These are phyloP conservation scores for Amiota communis DNA, from an alignment of 2,888 invertebrate genomes.

Conservation along the genomic window DNA sequence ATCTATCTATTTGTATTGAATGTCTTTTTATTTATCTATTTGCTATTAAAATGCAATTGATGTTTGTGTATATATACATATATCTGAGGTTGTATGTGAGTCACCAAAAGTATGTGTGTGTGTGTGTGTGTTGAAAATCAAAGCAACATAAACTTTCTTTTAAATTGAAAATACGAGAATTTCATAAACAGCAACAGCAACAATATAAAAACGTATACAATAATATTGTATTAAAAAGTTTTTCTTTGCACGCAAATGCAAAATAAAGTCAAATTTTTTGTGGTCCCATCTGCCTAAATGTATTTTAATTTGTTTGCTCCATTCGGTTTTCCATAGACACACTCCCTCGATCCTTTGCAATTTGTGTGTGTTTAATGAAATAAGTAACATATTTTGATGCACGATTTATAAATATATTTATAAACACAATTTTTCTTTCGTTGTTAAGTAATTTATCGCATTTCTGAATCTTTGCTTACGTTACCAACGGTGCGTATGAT, in stretches of 20 bases:
- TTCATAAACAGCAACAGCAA: background rate
- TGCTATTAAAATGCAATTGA: constrained; percentile 65
- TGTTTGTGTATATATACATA: constrained; percentile 34
- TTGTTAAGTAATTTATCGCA: too few relatives aligned
- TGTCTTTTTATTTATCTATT: constrained; percentile 34
- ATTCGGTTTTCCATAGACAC: constrained; percentile 30
- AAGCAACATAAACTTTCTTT: constrained; percentile 21
- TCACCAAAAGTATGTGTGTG: background rate
- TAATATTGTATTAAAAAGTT: background rate
- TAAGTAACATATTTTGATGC: background rate
- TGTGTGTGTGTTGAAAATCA: constrained; percentile 35
- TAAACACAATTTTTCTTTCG: constrained; percentile 10
- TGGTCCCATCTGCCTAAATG: constrained; percentile 66
- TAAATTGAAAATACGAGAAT: constrained; percentile 18
- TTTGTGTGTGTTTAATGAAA: constrained; percentile 2
- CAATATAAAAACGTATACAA: too few relatives aligned
- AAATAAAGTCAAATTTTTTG: constrained; percentile 15
- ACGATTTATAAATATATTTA: constrained; percentile 19
- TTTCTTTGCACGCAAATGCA: background rate
- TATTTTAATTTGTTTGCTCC: constrained; percentile 63
- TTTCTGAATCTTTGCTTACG: background rate
- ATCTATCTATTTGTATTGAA: constrained; percentile 17
- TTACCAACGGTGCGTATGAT: constrained; percentile 18
- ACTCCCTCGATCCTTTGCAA: too few relatives aligned
- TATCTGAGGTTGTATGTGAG: too few relatives aligned